Percentiles rank a stretch among this genome's conserved stretches.
Evolutionary conservation across 2,113 vertebrate species (phyloP).

Genomic region (Siphamia tubifer): DNA sequence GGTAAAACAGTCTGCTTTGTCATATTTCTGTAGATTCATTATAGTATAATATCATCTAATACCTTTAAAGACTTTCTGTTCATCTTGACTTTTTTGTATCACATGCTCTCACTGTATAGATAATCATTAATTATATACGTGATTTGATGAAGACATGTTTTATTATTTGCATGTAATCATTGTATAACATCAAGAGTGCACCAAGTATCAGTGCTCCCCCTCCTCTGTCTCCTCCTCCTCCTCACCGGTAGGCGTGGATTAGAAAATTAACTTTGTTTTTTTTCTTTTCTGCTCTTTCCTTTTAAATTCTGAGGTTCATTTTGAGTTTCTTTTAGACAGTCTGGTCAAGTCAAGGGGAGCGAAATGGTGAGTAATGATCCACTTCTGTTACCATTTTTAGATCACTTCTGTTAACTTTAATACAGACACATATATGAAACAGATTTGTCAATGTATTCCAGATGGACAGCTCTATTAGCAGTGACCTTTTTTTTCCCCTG

Average conservation of each 20-base stretch:
- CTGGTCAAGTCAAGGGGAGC: constrained; percentile 3
- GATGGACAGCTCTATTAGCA: not conserved
- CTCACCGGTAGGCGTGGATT: constrained; percentile 35
- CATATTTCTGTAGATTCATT: no score
- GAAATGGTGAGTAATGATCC: constrained; percentile 68
- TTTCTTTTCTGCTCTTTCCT: no score
- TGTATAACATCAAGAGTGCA: constrained; percentile 31
- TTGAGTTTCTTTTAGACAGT: constrained; percentile 17
- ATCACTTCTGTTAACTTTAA: not conserved
- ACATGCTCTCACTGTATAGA: no score
- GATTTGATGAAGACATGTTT: not conserved
- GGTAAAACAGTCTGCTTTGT: no score
- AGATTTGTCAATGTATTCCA: not conserved
- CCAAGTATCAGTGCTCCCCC: not conserved
- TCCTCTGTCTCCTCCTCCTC: constrained; percentile 5
- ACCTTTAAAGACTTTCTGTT: no score
- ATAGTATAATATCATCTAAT: no score
- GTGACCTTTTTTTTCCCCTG: not conserved
- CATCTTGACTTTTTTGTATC: no score
- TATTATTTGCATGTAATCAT: constrained; percentile 12
- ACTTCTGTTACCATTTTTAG: not conserved
- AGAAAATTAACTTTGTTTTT: not conserved
- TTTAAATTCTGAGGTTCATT: constrained; percentile 32
- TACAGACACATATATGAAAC: not conserved
- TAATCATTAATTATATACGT: not conserved